Evolutionary conservation across 2,113 vertebrate species (phyloP).

Genomic region (Pelecanoides urinatrix): DNA sequence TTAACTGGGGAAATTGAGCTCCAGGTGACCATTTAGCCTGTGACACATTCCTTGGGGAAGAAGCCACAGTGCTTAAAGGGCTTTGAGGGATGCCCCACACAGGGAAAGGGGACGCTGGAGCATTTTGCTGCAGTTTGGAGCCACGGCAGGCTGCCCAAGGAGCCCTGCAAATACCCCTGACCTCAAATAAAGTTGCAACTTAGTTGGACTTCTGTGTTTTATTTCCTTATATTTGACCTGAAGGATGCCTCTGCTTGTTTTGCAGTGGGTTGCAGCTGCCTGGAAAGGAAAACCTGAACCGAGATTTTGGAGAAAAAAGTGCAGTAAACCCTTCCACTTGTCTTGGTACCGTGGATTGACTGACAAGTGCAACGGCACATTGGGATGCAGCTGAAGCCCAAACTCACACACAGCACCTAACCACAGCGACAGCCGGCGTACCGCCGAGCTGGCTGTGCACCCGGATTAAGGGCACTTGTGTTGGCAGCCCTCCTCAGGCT

Average conservation of each 20-base stretch:
- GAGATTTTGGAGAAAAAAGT: background rate
- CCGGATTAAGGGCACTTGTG: background rate
- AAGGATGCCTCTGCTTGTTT: background rate
- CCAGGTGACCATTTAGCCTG: background rate
- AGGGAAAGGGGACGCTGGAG: background rate
- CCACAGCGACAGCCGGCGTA: background rate
- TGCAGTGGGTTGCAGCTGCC: background rate
- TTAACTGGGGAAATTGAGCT: background rate
- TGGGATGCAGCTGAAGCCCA: background rate
- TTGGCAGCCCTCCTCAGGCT: background rate
- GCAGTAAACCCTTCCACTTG: background rate
- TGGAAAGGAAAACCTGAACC: background rate
- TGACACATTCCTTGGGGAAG: background rate
- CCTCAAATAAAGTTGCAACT: background rate
- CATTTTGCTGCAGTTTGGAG: background rate
- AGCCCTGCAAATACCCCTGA: background rate
- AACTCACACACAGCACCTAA: background rate
- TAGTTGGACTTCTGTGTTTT: background rate
- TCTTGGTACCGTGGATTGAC: background rate
- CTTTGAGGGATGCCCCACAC: background rate
- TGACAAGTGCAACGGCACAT: background rate
- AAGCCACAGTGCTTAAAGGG: background rate
- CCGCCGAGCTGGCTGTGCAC: fast-evolving
- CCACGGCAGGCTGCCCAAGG: background rate
- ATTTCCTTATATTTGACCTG: background rate